Conservation (phyloP, 1,140 invertebrate genomes). For the Temnothorax longispinosus region DNA sequence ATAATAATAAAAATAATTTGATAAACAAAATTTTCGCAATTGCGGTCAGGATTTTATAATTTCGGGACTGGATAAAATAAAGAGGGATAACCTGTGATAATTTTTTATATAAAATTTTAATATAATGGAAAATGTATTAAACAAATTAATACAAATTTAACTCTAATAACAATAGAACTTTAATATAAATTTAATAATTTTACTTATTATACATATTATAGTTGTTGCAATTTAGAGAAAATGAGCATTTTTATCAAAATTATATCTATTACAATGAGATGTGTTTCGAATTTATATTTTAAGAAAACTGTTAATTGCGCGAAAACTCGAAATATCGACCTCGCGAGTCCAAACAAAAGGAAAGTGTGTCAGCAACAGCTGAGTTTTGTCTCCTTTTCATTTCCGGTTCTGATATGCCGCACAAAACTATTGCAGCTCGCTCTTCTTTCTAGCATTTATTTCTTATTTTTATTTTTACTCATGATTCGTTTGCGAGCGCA, state of each 20-base stretch:
- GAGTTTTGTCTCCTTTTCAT: constrained; percentile 13
- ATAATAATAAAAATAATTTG: background rate
- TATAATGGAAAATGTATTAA: background rate
- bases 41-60: background rate
- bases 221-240: background rate
- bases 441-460: constrained; percentile 3
- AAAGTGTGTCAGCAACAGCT: background rate
- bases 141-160: background rate
- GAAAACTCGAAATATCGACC: background rate
- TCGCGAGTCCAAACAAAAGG: background rate
- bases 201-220: background rate
- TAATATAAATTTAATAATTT: no score
- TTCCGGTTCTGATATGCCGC: background rate
- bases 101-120: background rate
- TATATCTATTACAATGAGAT: background rate
- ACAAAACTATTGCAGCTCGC: background rate
- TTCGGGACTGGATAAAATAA: background rate
- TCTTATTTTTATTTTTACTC: constrained; percentile 27
- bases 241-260: background rate
- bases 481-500: background rate
- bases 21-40: background rate
- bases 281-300: background rate
- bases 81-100: background rate
- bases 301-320: background rate
- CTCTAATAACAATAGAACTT: no score